These are phyloP conservation scores for Brachycybe producta DNA, from an alignment of 2,888 invertebrate genomes.

Conservation along the genomic window DNA sequence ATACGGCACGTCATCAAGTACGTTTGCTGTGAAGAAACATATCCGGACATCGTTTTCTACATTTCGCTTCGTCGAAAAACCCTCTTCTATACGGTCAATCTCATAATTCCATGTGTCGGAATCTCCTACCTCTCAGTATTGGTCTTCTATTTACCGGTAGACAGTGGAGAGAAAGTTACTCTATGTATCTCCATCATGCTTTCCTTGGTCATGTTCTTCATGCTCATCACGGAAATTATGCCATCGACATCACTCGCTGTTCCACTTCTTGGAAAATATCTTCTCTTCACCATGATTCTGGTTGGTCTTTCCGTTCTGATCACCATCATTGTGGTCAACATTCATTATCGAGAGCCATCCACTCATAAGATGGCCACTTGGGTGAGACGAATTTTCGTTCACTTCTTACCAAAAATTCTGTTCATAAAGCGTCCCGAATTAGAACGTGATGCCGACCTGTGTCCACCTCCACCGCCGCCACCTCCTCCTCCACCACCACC, in stretches of 20 bases:
- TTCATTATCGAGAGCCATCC: conserved; percentile 79
- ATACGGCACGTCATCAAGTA: conserved; percentile 83
- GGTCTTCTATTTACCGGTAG: conserved; percentile 93
- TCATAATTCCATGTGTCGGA: conserved; percentile 93
- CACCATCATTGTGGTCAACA: conserved; percentile 84
- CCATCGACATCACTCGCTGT: conserved; percentile 87
- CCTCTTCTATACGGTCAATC: conserved; percentile 92
- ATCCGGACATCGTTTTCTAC: conserved; percentile 94
- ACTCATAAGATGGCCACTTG: conserved; percentile 85
- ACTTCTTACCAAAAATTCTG: conserved; percentile 65
- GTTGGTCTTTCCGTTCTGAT: conserved; percentile 85
- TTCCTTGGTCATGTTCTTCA: conserved; percentile 86
- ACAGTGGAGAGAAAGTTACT: conserved; percentile 95
- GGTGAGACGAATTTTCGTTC: conserved; percentile 65
- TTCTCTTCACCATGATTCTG: conserved; percentile 87
- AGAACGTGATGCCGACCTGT: conserved; percentile 40
- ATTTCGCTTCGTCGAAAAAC: conserved; percentile 88
- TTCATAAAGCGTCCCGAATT: conserved; percentile 79
- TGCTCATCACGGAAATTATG: conserved; percentile 83
- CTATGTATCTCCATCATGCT: conserved; percentile 87
- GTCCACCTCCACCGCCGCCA: conserved; percentile 13
- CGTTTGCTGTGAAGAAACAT: conserved; percentile 93
- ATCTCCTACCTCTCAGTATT: conserved; percentile 93
- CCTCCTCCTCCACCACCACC: conserved; percentile 6
- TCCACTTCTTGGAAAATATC: conserved; percentile 78